phyloP scores from a whole-genome alignment of 2,113 vertebrate genomes.

The Platichthys flesus region DNA sequence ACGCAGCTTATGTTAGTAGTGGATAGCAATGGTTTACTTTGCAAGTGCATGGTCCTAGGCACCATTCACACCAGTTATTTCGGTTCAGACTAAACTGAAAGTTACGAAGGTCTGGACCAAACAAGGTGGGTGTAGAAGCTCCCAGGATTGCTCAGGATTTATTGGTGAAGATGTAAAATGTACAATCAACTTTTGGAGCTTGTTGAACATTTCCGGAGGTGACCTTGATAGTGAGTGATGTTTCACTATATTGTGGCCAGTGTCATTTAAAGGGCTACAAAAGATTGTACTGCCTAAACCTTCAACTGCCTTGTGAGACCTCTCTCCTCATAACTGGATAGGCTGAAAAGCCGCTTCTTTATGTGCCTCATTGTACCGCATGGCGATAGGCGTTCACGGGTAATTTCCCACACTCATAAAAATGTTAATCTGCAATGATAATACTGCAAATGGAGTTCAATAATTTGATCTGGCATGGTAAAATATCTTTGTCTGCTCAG shows the following conservation, averaged over 20 bases:
- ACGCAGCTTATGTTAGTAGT: too few species aligned
- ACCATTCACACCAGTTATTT: too few species aligned
- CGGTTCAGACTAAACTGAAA: too few species aligned
- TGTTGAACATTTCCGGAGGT: slow-evolving; percentile 19
- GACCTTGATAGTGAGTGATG: slow-evolving; percentile 39
- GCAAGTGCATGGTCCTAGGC: too few species aligned
- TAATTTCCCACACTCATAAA: slow-evolving; percentile 74
- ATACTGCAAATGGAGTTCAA: slow-evolving; percentile 67
- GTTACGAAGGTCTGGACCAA: too few species aligned
- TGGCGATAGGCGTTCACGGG: slow-evolving; percentile 62
- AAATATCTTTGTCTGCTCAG: slow-evolving; percentile 54
- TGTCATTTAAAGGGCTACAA: slow-evolving; percentile 36
- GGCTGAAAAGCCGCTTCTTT: slow-evolving; percentile 44
- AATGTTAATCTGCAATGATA: slow-evolving; percentile 75
- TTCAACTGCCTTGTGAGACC: slow-evolving; percentile 25
- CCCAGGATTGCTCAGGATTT: background rate
- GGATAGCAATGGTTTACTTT: too few species aligned
- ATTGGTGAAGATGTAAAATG: slow-evolving; percentile 15
- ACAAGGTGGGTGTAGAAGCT: too few species aligned
- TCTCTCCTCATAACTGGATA: slow-evolving; percentile 25
- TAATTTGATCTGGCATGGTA: slow-evolving; percentile 64
- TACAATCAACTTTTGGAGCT: slow-evolving; percentile 20
- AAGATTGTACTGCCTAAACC: slow-evolving; percentile 35
- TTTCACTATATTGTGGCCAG: slow-evolving; percentile 26
- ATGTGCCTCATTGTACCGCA: slow-evolving; percentile 52